A percentile compares a stretch with the other conserved stretches of the same genome.
Evolutionary conservation across 1,140 invertebrate species (phyloP).

Genomic region (Scaptodrosophila lebanonensis): DNA sequence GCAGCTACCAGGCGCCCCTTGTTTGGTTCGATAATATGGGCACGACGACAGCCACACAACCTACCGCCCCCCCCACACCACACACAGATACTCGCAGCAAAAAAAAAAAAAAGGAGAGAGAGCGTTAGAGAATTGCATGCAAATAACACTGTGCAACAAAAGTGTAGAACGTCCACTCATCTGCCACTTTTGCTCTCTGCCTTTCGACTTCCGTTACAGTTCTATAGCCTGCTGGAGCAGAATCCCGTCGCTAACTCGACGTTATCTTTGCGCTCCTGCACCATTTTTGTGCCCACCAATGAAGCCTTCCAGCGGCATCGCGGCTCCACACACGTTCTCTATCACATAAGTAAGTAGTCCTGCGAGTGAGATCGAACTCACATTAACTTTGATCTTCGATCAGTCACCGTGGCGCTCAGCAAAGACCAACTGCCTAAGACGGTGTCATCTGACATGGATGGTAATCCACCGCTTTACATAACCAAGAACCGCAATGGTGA

Average conservation of each 20-base stretch:
- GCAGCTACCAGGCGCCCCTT: background rate
- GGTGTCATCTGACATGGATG: slow-evolving; percentile 85
- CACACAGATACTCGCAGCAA: background rate
- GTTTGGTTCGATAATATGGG: slow-evolving; percentile 29
- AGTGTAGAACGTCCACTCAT: slow-evolving; percentile 17
- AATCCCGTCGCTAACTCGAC: slow-evolving; percentile 83
- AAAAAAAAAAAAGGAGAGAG: too few species aligned
- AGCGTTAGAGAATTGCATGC: slow-evolving; percentile 39
- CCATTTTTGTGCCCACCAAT: slow-evolving; percentile 88
- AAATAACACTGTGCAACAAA: slow-evolving; percentile 22
- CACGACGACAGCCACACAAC: too few species aligned
- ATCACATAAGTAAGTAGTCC: slow-evolving; percentile 87
- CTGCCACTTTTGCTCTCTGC: slow-evolving; percentile 69
- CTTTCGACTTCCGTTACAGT: too few species aligned
- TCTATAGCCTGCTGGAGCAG: slow-evolving; percentile 83
- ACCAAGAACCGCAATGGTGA: slow-evolving; percentile 83
- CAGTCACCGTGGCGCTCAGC: slow-evolving; percentile 84
- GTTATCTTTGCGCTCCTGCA: slow-evolving; percentile 83
- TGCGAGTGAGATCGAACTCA: slow-evolving; percentile 16
- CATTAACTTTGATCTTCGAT: slow-evolving; percentile 37
- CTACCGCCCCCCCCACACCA: background rate
- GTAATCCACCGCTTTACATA: slow-evolving; percentile 89
- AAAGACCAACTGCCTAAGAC: slow-evolving; percentile 82
- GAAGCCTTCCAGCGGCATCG: slow-evolving; percentile 85
- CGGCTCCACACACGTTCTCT: slow-evolving; percentile 82